Base-by-base conservation (phyloP, 1,140 invertebrate genomes). In the Choristoneura fumiferana region DNA sequence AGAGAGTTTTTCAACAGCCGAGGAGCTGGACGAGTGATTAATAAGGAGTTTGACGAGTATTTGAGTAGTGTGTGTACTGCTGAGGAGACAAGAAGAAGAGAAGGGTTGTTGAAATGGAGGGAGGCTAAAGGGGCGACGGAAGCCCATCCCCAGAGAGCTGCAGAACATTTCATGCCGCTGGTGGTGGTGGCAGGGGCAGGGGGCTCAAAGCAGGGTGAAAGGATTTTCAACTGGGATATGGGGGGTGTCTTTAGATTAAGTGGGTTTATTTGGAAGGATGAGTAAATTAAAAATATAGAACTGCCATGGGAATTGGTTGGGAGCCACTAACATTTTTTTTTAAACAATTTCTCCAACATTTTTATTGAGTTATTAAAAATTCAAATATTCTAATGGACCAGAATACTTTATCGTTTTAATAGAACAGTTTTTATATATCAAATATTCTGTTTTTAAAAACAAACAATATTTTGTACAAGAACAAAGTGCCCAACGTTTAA, bases 151-250 rank as follows among this genome's bases (percentile, higher is more conserved):
- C 66, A 74, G 2, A 15, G 68, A 29, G 86, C 76, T 0, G 86
- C 86, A 0, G 86, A 89, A 36, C 86, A 89, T 60, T 81, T 89
- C 8, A 89, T 89, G 86, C 86, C 86, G 0, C 54, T 89, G 12
- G 73, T 89, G 4, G 84, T 89, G 8, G 66, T 85, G 0, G 86
- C 86, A 0, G 86, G 84, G 0, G 84, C 86, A 0, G 86, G 84
- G 4, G 84, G 86, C 0, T 57, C 78, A 0, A 69, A 64, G 5
- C 59, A 73, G 15, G 84, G 80, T 0, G 67, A 81, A 38, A 66
- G 84, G n/a, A 77, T 89, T 2, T 86, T 89, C 49, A 84, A 87
- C 29, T 87, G 84, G 84, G 86, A 89, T 43, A 64, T 86, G 70
- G 60, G 70, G 53, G 68, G 63, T n/a, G 75, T 65, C 4, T 87